A percentile compares a stretch with the other conserved stretches of the same genome.
Evolutionary conservation across 2,797 vertebrate species (phyloP).

Genomic region (Pseudochirops cupreus): DNA sequence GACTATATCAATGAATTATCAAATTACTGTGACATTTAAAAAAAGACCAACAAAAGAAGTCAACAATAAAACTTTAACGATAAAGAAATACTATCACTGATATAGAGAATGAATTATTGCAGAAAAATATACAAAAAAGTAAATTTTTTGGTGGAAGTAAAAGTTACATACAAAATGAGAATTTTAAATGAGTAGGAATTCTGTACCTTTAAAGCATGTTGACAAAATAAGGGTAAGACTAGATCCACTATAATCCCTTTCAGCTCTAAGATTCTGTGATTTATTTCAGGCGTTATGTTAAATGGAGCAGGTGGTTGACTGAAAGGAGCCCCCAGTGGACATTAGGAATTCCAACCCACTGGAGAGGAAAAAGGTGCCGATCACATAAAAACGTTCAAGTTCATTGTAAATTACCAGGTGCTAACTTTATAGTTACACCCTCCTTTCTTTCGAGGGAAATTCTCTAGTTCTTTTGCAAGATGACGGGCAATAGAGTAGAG

Average conservation of each 20-base stretch:
- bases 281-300: not conserved
- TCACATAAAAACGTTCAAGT: not conserved
- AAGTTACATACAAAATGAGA: not conserved
- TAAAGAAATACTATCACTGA: not conserved
- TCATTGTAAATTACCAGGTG: conserved; percentile 6
- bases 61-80: not conserved
- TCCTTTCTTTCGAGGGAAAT: not conserved
- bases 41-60: not conserved
- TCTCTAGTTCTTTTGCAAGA: not conserved
- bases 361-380: not conserved
- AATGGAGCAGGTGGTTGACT: not conserved
- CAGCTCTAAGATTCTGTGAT: not conserved
- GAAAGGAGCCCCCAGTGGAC: not conserved
- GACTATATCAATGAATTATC: not conserved
- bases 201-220: not conserved
- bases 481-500: not conserved
- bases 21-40: not conserved
- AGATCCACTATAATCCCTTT: not conserved
- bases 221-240: not conserved
- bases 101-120: not conserved
- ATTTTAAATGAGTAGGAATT: not conserved
- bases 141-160: not conserved
- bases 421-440: not conserved
- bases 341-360: not conserved
- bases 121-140: not conserved